Percentiles rank a stretch among this genome's conserved stretches.
Conservation (phyloP, 2,113 vertebrate genomes). For the Syngnathus typhle region DNA sequence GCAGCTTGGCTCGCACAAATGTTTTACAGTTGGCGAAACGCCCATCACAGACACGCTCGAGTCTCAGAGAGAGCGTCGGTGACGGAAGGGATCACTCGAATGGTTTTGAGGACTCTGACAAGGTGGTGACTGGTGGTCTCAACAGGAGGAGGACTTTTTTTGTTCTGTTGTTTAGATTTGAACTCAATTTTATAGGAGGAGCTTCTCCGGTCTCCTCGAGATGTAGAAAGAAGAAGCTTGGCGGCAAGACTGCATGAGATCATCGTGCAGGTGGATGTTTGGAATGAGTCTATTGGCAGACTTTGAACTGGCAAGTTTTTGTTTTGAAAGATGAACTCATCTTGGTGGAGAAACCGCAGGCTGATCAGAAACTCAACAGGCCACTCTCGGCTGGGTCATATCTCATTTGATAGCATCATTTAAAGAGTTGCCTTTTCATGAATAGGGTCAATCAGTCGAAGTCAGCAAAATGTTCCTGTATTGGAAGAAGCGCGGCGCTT, state of each 20-base stretch:
- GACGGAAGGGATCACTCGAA: background rate
- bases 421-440: background rate
- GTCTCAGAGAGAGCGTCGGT: slow-evolving; percentile 8
- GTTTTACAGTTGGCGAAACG: slow-evolving; percentile 33
- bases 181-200: no score
- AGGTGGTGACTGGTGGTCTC: background rate
- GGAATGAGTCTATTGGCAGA: slow-evolving; percentile 29
- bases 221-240: slow-evolving; percentile 35
- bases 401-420: background rate
- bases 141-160: background rate
- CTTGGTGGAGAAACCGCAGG: background rate
- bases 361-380: background rate
- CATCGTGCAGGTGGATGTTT: slow-evolving; percentile 47
- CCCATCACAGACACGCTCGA: slow-evolving; percentile 22
- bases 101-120: background rate
- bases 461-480: slow-evolving; percentile 80
- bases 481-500: slow-evolving; percentile 86
- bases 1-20: slow-evolving; percentile 32
- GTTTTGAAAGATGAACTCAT: slow-evolving; percentile 28
- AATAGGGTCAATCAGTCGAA: background rate
- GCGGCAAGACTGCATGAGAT: slow-evolving; percentile 58
- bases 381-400: background rate
- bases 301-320: slow-evolving; percentile 12
- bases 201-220: no score
- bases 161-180: background rate